phyloP scores from a whole-genome alignment of 2,888 invertebrate species.

The Apamea anceps region DNA sequence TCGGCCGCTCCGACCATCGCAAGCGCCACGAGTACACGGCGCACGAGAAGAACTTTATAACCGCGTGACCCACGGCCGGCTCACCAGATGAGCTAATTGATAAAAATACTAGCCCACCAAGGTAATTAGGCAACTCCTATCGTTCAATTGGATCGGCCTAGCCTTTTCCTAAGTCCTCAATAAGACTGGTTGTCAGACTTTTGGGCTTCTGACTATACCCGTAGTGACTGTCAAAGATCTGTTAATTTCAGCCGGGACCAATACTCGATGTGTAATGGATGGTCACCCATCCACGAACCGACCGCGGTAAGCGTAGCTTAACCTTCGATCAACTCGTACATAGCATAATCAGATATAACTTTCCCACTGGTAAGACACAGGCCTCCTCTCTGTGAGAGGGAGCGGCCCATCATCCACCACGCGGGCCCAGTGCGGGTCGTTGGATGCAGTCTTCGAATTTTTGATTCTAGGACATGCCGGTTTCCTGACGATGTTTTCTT shows the following conservation, averaged over 20 bases:
- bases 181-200: neutral
- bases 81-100: conserved; percentile 12
- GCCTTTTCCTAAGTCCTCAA: neutral
- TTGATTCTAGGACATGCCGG: neutral
- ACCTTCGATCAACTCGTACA: neutral
- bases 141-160: neutral
- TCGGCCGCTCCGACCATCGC: conserved; percentile 85
- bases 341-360: neutral
- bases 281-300: neutral
- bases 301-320: neutral
- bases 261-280: neutral
- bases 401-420: neutral
- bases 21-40: conserved; percentile 84
- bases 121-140: neutral
- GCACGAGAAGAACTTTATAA: conserved; percentile 75
- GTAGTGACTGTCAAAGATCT: neutral
- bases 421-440: neutral
- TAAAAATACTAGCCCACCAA: conserved; percentile 6
- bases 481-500: neutral
- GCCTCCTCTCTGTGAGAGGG: neutral
- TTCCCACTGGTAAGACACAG: neutral
- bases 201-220: neutral
- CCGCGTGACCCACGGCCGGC: conserved; percentile 35
- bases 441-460: neutral
- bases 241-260: neutral